phyloP scores from a whole-genome alignment of 2,797 vertebrate genomes.

The Muscicapa comitata region DNA sequence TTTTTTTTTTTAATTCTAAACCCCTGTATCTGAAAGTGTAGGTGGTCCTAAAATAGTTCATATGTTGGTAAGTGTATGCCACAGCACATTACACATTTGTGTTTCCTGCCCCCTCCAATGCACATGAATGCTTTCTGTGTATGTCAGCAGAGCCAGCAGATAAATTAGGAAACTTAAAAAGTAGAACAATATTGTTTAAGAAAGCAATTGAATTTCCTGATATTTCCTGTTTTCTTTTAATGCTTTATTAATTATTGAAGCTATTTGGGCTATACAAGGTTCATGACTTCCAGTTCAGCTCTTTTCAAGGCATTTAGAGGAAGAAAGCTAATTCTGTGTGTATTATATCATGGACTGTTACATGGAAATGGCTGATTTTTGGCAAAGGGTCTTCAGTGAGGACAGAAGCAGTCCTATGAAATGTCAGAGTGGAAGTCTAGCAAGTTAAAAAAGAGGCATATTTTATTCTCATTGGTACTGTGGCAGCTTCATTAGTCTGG shows the following conservation, averaged over 20 bases:
- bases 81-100: neutral
- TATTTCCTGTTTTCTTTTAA: neutral
- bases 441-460: neutral
- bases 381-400: neutral
- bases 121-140: conserved; percentile 7
- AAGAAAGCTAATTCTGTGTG: neutral
- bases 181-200: neutral
- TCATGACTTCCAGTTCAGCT: neutral
- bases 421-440: neutral
- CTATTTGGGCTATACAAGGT: neutral
- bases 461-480: neutral
- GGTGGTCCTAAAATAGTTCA: conserved; percentile 4
- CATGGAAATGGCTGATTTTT: neutral
- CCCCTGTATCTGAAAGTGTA: neutral
- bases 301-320: neutral
- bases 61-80: neutral
- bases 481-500: neutral
- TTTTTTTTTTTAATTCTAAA: neutral
- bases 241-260: neutral
- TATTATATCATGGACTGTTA: neutral
- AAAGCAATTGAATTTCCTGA: neutral
- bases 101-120: neutral
- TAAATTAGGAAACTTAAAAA: neutral
- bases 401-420: neutral
- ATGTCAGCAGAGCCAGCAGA: neutral